Evolutionary conservation across 2,113 vertebrate genomes (phyloP).

Genomic region (Myotis davidii): DNA sequence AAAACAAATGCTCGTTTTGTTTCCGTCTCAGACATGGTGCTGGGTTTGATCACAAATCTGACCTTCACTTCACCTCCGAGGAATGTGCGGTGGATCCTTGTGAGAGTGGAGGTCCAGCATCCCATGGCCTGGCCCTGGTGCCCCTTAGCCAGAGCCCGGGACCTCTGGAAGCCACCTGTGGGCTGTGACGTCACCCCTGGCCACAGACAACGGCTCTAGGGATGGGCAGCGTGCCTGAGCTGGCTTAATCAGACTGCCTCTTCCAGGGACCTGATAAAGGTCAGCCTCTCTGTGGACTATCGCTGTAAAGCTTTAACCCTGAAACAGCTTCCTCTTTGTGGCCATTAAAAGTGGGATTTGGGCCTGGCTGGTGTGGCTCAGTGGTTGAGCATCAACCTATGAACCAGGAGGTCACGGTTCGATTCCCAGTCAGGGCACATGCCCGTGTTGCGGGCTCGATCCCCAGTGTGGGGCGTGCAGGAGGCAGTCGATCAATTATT

Average conservation of each 20-base stretch:
- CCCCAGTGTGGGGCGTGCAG: no score
- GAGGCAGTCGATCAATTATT: no score
- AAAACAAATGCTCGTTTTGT: not conserved
- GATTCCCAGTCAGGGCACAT: no score
- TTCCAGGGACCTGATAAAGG: not conserved
- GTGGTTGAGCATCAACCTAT: no score
- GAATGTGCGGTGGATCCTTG: not conserved
- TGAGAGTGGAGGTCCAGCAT: not conserved
- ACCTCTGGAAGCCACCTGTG: not conserved
- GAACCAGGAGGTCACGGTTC: no score
- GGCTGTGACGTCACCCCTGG: not conserved
- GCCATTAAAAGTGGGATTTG: not conserved
- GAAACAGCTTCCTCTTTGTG: not conserved
- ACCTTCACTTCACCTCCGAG: not conserved
- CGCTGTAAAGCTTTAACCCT: not conserved
- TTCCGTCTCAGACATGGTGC: not conserved
- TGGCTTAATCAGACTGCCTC: not conserved
- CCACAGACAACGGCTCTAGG: not conserved
- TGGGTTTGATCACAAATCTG: not conserved
- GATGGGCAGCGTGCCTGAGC: not conserved
- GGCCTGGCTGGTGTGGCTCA: no score
- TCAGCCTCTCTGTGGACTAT: not conserved
- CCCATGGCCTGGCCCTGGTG: accelerated
- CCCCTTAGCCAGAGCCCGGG: not conserved
- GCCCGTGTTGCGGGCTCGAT: no score